Percentiles rank a stretch among this genome's conserved stretches.
Conservation (phyloP, 2,113 vertebrate species). For the Hippoglossus stenolepis region DNA sequence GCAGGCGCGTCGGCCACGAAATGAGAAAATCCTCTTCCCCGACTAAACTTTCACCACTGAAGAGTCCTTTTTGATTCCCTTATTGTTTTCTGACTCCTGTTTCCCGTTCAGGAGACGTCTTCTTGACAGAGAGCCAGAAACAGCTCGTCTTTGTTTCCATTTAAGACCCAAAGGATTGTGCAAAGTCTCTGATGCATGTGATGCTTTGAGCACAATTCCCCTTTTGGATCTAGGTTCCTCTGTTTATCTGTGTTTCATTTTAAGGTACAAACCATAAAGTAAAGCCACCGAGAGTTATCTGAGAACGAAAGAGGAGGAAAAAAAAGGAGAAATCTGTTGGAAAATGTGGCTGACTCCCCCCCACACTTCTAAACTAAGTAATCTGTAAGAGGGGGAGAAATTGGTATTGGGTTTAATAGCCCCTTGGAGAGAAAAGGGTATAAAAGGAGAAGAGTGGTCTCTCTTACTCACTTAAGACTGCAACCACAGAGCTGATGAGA, state of each 20-base stretch:
- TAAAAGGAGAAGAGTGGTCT: conserved; percentile 32
- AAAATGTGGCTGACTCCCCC: conserved; percentile 6
- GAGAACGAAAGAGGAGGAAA: neutral
- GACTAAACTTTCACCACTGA: conserved; percentile 29
- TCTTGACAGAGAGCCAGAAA: conserved; percentile 56
- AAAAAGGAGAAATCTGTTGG: neutral
- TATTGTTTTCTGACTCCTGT: conserved; percentile 30
- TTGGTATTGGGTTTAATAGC: conserved; percentile 49
- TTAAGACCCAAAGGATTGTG: conserved; percentile 49
- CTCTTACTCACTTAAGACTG: conserved; percentile 50
- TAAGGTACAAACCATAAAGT: conserved; percentile 4
- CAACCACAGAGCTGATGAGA: conserved; percentile 46
- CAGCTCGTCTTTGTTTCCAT: conserved; percentile 56
- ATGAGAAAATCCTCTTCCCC: conserved; percentile 48
- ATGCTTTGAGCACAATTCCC: conserved; percentile 33
- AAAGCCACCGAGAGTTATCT: conserved; percentile 21
- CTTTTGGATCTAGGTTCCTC: conserved; percentile 21
- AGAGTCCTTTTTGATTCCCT: conserved; percentile 6
- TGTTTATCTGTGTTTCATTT: neutral
- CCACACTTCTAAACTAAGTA: conserved; percentile 8
- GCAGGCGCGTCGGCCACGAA: conserved; percentile 25
- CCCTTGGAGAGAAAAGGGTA: conserved; percentile 36
- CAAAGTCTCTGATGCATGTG: conserved; percentile 31
- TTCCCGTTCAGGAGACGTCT: conserved; percentile 43
- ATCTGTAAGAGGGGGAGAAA: conserved; percentile 37